A percentile compares a stretch with the other conserved stretches of the same genome.
Evolutionary conservation across 2,113 vertebrate species (phyloP).

Genomic region (Martes martes): DNA sequence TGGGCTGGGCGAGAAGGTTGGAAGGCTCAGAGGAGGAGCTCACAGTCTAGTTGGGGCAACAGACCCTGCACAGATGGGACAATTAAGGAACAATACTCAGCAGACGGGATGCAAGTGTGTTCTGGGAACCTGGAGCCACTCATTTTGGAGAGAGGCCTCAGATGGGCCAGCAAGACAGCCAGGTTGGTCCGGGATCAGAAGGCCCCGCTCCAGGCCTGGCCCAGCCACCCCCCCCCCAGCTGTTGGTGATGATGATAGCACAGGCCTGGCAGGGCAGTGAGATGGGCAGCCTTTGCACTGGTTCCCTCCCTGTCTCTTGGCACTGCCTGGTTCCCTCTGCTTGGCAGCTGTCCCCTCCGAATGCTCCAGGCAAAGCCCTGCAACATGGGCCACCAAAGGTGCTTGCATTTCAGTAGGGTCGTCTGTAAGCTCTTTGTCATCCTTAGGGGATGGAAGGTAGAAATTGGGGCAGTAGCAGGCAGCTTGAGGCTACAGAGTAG

Average conservation of each 20-base stretch:
- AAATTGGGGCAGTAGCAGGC: not conserved
- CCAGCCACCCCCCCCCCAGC: not conserved
- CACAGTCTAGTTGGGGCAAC: conserved; percentile 50
- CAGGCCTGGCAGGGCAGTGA: not conserved
- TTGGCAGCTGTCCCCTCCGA: not conserved
- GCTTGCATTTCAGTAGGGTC: not conserved
- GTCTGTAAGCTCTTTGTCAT: not conserved
- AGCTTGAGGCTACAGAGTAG: not conserved
- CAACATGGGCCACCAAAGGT: not conserved
- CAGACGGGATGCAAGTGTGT: not conserved
- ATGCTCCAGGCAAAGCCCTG: not conserved
- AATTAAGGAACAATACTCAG: not conserved
- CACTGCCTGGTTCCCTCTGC: not conserved
- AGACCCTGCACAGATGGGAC: conserved; percentile 51
- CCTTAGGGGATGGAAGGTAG: accelerated
- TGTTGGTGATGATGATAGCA: not conserved
- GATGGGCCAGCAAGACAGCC: not conserved
- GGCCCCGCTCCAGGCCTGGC: not conserved
- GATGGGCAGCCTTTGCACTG: not conserved
- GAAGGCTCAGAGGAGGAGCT: conserved; percentile 55
- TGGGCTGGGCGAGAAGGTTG: not conserved
- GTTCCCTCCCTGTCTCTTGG: conserved; percentile 14
- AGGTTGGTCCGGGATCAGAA: not conserved
- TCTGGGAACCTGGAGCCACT: not conserved
- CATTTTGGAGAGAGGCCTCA: not conserved